Evolutionary conservation across 2,888 invertebrate genomes (phyloP), one percentile per base, ranked within the genome.

Genomic region (Slavum lentiscoides): DNA sequence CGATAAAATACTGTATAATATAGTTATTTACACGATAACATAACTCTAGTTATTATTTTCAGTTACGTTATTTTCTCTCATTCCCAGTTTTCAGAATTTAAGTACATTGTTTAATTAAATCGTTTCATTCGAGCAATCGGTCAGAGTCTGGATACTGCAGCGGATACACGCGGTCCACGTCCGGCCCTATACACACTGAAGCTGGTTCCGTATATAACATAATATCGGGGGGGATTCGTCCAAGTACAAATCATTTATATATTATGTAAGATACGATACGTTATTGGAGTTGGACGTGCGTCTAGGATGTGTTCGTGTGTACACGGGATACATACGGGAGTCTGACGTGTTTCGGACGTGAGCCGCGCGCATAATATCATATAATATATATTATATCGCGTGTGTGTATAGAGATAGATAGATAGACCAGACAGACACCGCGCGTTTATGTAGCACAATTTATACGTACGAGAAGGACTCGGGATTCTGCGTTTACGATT

Each of bases 271-370:
- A 43, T 49, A 4, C 30, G 49, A 21, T 72, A 37, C 62, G 6
- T 30, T 53, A 23, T 68, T 53, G 30, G 55, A 69, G 69, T 53
- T 53, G 17, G 17, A 53, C 9, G 19, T 61, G 17, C 49, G 62
- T 74, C n/a, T 37, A 30, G 37, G 53, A 74, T 2, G 30, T 30
- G 30, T 30, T 30, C 30, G 30, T 30, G 4, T 30, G 30, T 30
- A 30, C 30, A 1, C 30, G 2, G n/a, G n/a, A n/a, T n/a, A n/a
- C n/a, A 58, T 39, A 58, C n/a, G 49, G 13, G 49, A 39, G 3
- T 66, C 59, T 49, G 75, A 76, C 49, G 75, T 68, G 59, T 68
- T 68, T 30, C 58, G 75, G 75, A 67, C 75, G 67, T 76, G 75
- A 23, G 67, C 59, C 75, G 67, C 68, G 75, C 43, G 67, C 59